Percentiles rank a stretch among this genome's conserved stretches.
phyloP scores from a whole-genome alignment of 2,113 vertebrate species.

The Nothocercus julius region DNA sequence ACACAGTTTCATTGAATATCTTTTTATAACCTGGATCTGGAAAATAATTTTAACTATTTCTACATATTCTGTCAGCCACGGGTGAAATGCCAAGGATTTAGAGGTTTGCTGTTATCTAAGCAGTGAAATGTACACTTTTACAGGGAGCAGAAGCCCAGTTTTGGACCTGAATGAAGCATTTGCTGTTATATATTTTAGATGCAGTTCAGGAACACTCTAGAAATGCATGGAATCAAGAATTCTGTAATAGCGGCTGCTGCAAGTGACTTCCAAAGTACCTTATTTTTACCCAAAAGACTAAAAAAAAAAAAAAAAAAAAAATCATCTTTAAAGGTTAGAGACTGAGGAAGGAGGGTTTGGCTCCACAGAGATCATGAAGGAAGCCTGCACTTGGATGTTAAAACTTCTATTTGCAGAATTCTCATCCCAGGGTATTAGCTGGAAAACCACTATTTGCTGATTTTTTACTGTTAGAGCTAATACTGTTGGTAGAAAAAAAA shows the following conservation, averaged over 20 bases:
- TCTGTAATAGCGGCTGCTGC: not conserved
- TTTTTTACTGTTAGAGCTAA: not conserved
- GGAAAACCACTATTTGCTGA: not conserved
- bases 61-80: not conserved
- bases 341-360: not conserved
- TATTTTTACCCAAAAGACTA: not conserved
- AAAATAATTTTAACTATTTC: conserved; percentile 50
- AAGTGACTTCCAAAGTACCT: not conserved
- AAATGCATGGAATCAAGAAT: not conserved
- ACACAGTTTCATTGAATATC: conserved; percentile 24
- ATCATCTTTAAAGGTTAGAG: not conserved
- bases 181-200: not conserved
- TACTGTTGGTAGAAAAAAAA: not conserved
- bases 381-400: not conserved
- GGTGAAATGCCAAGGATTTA: conserved; percentile 8
- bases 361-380: not conserved
- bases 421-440: not conserved
- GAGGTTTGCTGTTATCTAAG: conserved; percentile 28
- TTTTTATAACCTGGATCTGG: conserved; percentile 31
- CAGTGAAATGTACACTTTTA: not conserved
- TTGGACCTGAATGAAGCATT: conserved; percentile 5
- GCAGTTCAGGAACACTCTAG: not conserved
- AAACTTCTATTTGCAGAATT: not conserved
- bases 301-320: not conserved
- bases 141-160: not conserved